Evolutionary conservation across 2,797 vertebrate species (phyloP).

Genomic region (Chloroceryle inda): DNA sequence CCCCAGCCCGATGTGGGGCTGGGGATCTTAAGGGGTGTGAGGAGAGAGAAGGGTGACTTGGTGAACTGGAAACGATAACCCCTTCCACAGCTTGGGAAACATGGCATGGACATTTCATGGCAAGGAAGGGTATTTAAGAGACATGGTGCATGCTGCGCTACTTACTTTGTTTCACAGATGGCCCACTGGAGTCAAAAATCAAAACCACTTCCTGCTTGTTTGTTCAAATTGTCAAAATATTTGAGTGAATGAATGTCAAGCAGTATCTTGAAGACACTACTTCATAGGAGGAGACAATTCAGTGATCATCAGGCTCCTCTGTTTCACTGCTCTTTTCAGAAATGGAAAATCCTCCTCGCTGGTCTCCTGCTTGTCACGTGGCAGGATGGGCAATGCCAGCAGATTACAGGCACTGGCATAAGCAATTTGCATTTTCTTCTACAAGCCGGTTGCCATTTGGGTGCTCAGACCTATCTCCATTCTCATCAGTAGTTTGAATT

Average conservation of each 20-base stretch:
- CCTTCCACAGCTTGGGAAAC: not conserved
- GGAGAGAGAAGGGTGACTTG: not conserved
- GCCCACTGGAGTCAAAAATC: not conserved
- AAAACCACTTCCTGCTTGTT: not conserved
- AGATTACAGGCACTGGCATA: not conserved
- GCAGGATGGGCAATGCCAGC: not conserved
- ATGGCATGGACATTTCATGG: not conserved
- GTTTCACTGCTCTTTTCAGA: not conserved
- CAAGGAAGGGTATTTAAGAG: not conserved
- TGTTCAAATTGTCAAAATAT: conserved; percentile 7
- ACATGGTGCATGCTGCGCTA: not conserved
- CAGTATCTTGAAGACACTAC: not conserved
- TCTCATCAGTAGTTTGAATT: not conserved
- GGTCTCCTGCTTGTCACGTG: not conserved
- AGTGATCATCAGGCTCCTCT: accelerated
- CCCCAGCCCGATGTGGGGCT: accelerated
- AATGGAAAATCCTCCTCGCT: not conserved
- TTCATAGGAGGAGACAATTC: not conserved
- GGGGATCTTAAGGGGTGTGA: not conserved
- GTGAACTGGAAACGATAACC: not conserved
- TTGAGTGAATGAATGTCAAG: not conserved
- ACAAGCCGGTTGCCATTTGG: not conserved
- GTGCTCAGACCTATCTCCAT: not conserved
- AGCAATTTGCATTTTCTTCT: accelerated
- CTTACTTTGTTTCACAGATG: not conserved